These are phyloP conservation scores for Amblyopsis rosae DNA, from an alignment of 2,113 vertebrate genomes.

Conservation along the genomic window DNA sequence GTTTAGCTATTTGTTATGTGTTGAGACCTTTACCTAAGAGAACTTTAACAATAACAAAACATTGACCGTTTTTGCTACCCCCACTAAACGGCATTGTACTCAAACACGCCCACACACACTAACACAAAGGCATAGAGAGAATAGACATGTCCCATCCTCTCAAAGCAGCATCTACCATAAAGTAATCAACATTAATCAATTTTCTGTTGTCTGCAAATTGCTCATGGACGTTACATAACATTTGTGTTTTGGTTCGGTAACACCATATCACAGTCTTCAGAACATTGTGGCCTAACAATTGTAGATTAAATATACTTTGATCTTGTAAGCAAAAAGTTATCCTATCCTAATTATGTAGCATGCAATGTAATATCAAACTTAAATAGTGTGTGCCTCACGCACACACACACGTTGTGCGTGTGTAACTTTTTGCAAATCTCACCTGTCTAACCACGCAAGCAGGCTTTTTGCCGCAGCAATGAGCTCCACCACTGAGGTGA, in stretches of 20 bases:
- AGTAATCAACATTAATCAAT: conserved; percentile 44
- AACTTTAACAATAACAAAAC: no score
- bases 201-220: conserved; percentile 57
- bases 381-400: not conserved
- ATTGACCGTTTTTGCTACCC: no score
- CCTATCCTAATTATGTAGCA: not conserved
- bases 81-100: no score
- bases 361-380: not conserved
- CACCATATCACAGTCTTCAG: not conserved
- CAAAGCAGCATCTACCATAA: conserved; percentile 55
- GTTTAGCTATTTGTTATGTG: no score
- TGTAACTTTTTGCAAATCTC: conserved; percentile 57
- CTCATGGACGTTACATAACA: conserved; percentile 43
- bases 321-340: not conserved
- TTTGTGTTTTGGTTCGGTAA: conserved; percentile 5
- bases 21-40: no score
- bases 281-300: not conserved
- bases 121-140: conserved; percentile 16
- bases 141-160: conserved; percentile 44
- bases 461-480: conserved; percentile 95
- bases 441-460: conserved; percentile 95
- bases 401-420: not conserved
- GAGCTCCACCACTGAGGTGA: conserved; percentile 95
- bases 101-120: no score
- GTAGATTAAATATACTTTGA: not conserved